Evolutionary conservation across 1,140 invertebrate species (phyloP).

Genomic region (Drosophila melanogaster): DNA sequence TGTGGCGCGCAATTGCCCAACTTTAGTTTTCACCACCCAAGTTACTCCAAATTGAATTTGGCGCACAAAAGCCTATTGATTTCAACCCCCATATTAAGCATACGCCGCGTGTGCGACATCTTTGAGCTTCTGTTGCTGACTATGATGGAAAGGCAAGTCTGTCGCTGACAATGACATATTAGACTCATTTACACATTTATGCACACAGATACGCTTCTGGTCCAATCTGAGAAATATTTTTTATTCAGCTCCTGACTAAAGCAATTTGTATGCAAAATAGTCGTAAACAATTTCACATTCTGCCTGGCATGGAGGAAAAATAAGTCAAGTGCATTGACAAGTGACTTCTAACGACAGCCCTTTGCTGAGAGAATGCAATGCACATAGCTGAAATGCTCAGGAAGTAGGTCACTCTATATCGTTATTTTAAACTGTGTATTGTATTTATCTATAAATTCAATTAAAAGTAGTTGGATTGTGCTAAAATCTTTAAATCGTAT

Average conservation of each 20-base stretch:
- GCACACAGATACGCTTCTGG: constrained; percentile 17
- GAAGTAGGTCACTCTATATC: background rate
- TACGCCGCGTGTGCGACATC: constrained; percentile 37
- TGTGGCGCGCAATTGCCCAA: constrained; percentile 40
- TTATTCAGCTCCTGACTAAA: constrained; percentile 32
- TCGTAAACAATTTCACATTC: constrained; percentile 68
- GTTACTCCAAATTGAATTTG: constrained; percentile 43
- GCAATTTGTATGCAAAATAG: constrained; percentile 75
- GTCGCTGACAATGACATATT: constrained; percentile 77
- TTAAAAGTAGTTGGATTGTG: too few species aligned
- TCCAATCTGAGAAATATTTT: constrained; percentile 13
- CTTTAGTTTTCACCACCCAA: constrained; percentile 36
- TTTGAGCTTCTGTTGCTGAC: constrained; percentile 49
- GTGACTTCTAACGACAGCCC: constrained; percentile 48
- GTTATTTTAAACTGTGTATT: background rate
- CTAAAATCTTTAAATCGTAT: background rate
- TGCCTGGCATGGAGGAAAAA: constrained; percentile 39
- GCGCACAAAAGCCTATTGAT: constrained; percentile 60
- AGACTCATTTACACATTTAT: constrained; percentile 70
- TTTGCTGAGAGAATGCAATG: constrained; percentile 16
- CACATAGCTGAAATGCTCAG: background rate
- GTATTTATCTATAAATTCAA: background rate
- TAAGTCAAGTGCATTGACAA: constrained; percentile 77
- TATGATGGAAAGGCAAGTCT: constrained; percentile 67
- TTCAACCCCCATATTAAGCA: constrained; percentile 62